A percentile compares a stretch with the other conserved stretches of the same genome.
Evolutionary conservation across 2,797 vertebrate genomes (phyloP).

Genomic region (Iguana delicatissima): DNA sequence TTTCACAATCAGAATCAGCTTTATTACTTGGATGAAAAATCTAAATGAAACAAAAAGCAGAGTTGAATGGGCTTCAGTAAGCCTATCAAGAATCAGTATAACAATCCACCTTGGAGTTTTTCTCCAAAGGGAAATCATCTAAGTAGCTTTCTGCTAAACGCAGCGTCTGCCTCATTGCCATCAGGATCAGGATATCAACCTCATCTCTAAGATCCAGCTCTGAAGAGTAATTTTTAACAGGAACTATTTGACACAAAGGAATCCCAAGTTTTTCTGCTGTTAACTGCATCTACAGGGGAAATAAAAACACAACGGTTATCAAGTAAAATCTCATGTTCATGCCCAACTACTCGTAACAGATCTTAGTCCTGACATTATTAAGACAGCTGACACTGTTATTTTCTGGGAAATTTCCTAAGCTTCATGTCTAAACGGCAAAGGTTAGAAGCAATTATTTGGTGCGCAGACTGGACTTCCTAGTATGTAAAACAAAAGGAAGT

Average conservation of each 20-base stretch:
- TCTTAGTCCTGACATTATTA: neutral
- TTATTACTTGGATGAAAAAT: neutral
- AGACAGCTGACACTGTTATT: neutral
- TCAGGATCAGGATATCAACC: constrained; percentile 82
- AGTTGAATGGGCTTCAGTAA: neutral
- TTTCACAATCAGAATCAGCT: neutral
- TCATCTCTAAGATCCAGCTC: constrained; percentile 78
- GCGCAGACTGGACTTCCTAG: too few species aligned
- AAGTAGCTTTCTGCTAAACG: constrained; percentile 81
- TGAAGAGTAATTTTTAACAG: constrained; percentile 86
- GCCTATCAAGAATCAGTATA: neutral
- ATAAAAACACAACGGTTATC: constrained; percentile 52
- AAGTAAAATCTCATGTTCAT: constrained; percentile 29
- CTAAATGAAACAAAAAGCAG: neutral
- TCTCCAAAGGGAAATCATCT: constrained; percentile 67
- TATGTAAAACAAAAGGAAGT: neutral
- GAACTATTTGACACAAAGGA: constrained; percentile 83
- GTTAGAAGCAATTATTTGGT: neutral
- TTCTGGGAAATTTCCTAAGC: neutral
- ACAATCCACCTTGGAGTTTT: constrained; percentile 41
- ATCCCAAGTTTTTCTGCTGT: constrained; percentile 82
- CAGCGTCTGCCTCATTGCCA: constrained; percentile 81
- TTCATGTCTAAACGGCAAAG: neutral
- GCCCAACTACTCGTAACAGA: constrained; percentile 43
- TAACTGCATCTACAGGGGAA: constrained; percentile 77